Conservation (phyloP, 2,797 vertebrate genomes). For the Mus minutoides region DNA sequence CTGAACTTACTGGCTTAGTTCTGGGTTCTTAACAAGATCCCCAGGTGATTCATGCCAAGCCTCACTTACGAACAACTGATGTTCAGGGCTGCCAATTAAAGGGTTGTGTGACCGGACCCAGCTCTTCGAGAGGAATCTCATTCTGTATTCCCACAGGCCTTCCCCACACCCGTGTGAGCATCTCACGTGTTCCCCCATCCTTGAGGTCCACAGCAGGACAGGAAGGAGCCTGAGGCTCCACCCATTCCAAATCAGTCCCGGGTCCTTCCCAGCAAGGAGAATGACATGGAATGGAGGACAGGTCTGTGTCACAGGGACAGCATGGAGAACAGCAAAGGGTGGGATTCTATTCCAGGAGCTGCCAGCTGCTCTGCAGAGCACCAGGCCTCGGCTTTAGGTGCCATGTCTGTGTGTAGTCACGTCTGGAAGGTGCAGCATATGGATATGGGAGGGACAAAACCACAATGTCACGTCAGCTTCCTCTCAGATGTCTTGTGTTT, state of each 20-base stretch:
- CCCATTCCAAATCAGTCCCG: not conserved
- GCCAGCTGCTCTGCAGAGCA: not conserved
- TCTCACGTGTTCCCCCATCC: not conserved
- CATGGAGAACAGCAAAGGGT: not conserved
- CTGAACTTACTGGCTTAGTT: constrained; percentile 72
- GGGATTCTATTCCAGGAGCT: not conserved
- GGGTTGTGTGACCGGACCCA: not conserved
- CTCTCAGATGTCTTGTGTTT: not conserved
- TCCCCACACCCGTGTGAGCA: not conserved
- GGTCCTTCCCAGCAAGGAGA: not conserved
- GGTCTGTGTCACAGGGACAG: not conserved
- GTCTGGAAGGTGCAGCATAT: not conserved
- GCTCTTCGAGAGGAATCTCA: not conserved
- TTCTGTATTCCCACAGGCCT: not conserved
- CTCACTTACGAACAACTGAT: not conserved
- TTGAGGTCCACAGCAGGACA: not conserved
- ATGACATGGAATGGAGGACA: not conserved
- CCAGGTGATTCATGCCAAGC: constrained; percentile 65
- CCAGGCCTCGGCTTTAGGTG: not conserved
- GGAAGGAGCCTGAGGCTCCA: not conserved
- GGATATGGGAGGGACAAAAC: not conserved
- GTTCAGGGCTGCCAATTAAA: constrained; percentile 59
- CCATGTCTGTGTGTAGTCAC: too few species aligned
- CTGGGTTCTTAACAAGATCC: constrained; percentile 75
- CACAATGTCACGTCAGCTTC: not conserved